Percentiles rank a stretch among this genome's conserved stretches.
Conservation (phyloP, 2,797 vertebrate genomes). For the Lepus townsendii region DNA sequence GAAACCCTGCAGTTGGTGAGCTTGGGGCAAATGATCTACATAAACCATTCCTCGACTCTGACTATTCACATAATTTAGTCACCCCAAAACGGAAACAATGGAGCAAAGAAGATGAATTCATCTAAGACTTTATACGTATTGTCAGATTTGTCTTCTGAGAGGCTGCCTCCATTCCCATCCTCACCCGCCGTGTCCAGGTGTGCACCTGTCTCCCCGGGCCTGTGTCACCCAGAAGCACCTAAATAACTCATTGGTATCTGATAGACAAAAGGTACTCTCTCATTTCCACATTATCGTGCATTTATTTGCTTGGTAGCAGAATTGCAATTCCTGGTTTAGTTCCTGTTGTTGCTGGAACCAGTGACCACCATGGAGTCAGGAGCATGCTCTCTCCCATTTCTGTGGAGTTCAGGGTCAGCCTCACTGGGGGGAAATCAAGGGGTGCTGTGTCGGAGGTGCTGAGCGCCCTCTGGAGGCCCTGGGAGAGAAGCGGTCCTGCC, state of each 20-base stretch:
- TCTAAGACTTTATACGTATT: not conserved
- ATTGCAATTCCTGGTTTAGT: not conserved
- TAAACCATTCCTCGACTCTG: not conserved
- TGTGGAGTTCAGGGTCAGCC: not conserved
- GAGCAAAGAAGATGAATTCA: not conserved
- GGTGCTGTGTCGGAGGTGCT: not conserved
- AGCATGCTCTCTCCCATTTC: not conserved
- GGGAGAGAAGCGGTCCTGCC: too few relatives aligned
- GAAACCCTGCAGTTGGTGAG: not conserved
- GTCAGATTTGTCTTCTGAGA: not conserved
- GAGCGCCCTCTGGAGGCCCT: not conserved
- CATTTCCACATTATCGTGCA: not conserved
- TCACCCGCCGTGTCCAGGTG: not conserved
- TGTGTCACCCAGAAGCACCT: not conserved
- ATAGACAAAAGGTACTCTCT: not conserved
- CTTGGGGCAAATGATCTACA: not conserved
- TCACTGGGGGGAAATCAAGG: not conserved
- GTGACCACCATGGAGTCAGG: not conserved
- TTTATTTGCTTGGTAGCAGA: not conserved
- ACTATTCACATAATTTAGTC: not conserved
- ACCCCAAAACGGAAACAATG: not conserved
- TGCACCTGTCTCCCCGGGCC: rapidly evolving
- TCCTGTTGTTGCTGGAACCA: not conserved
- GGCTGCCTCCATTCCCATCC: not conserved
- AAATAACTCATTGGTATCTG: not conserved